phyloP scores from a whole-genome alignment of 2,113 vertebrate species.

The Psammodynastes pulverulentus region DNA sequence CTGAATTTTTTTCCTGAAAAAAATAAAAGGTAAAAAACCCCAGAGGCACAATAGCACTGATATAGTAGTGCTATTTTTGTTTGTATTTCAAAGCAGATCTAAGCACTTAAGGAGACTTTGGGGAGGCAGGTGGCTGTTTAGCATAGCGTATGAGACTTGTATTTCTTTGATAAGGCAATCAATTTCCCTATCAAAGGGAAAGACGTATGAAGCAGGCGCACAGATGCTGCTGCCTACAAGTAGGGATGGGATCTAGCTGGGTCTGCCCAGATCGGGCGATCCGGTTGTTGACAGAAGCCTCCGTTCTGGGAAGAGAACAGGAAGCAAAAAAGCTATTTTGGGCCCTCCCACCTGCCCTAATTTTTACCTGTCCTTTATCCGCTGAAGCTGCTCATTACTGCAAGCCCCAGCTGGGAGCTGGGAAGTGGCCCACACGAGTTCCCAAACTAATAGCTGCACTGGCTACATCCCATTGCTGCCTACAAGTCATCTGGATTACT shows the following conservation, averaged over 20 bases:
- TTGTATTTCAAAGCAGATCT: neutral
- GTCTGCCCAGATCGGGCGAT: no score
- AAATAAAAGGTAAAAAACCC: neutral
- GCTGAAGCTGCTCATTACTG: no score
- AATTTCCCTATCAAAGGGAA: neutral
- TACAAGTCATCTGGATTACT: neutral
- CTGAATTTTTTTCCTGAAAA: neutral
- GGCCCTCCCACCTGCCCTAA: no score
- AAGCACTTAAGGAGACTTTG: neutral
- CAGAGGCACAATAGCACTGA: neutral
- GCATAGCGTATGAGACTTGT: neutral
- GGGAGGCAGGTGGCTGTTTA: neutral
- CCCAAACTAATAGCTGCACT: no score
- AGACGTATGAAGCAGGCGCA: neutral
- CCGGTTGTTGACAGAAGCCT: no score
- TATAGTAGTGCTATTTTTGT: neutral
- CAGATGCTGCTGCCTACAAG: neutral
- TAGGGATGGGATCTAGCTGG: no score
- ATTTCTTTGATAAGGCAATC: neutral
- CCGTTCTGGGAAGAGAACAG: no score
- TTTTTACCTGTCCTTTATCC: no score
- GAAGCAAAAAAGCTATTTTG: no score
- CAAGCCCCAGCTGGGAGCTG: no score
- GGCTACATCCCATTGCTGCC: no score
- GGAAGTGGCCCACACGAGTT: no score